Evolutionary conservation across 2,888 invertebrate species (phyloP).

Genomic region (Trissoscelio sp.): DNA sequence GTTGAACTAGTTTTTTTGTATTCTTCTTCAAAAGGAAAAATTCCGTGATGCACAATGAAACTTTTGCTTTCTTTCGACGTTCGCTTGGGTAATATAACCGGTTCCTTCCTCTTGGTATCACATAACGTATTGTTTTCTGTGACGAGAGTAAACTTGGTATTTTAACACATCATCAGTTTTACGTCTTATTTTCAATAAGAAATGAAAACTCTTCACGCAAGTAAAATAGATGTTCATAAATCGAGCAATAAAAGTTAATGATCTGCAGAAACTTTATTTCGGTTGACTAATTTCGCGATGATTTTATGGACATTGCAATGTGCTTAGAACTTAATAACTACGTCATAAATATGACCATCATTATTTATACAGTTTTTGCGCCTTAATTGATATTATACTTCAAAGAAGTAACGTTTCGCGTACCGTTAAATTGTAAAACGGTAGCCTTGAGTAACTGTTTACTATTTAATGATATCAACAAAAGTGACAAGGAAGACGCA

Average conservation of each 20-base stretch:
- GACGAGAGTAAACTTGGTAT: neutral
- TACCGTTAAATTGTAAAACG: conserved; percentile 38
- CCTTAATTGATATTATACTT: conserved; percentile 9
- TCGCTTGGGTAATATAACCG: conserved; percentile 11
- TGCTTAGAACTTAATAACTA: neutral
- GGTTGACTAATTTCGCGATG: neutral
- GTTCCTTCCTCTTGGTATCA: conserved; percentile 37
- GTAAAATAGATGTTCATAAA: neutral
- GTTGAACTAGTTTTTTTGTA: neutral
- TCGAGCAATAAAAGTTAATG: neutral
- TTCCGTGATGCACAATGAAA: conserved; percentile 9
- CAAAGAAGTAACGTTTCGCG: conserved; percentile 14
- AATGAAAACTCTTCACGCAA: neutral
- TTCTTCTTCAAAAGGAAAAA: conserved; percentile 2
- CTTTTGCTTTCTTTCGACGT: conserved; percentile 14
- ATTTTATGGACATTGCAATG: neutral
- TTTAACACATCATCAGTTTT: conserved; percentile 7
- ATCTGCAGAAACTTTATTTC: neutral
- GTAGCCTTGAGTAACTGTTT: conserved; percentile 24
- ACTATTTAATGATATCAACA: conserved; percentile 17
- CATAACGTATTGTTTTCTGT: conserved; percentile 11
- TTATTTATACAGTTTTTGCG: conserved; percentile 11
- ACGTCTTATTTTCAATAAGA: neutral
- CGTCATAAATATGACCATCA: neutral
- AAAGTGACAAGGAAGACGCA: conserved; percentile 23